A percentile compares a stretch with the other conserved stretches of the same genome.
phyloP scores from a whole-genome alignment of 2,113 vertebrate genomes.

The Phylloscopus whistleri region DNA sequence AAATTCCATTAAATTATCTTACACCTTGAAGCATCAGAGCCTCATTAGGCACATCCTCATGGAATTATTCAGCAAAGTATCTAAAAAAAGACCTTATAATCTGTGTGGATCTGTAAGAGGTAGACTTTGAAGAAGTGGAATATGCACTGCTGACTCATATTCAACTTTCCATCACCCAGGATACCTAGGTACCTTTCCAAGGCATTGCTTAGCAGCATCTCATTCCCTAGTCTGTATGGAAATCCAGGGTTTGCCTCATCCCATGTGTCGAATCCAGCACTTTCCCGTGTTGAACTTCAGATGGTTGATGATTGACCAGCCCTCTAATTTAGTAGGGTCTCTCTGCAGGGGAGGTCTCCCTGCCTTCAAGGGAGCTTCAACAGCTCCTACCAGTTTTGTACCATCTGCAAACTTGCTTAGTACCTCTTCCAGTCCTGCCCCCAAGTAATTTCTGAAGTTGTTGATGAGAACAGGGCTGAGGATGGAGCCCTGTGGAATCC shows the following conservation, averaged over 20 bases:
- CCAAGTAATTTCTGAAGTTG: not conserved
- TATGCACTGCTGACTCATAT: not conserved
- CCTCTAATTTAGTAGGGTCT: not conserved
- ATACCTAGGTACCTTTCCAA: not conserved
- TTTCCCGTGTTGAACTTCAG: not conserved
- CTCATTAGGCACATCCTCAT: not conserved
- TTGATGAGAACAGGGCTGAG: not conserved
- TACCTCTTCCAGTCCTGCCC: not conserved
- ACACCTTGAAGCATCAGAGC: not conserved
- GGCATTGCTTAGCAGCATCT: not conserved
- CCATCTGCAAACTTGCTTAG: not conserved
- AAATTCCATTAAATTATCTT: not conserved
- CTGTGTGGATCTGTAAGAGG: not conserved
- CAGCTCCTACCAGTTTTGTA: not conserved
- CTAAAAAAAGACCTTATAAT: not conserved
- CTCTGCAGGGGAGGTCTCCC: not conserved
- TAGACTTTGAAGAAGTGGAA: not conserved
- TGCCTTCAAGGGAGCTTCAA: not conserved
- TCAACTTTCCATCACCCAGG: not conserved
- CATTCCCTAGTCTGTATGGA: not conserved
- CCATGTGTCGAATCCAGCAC: accelerated
- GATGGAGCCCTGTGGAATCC: not conserved
- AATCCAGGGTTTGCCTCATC: not conserved
- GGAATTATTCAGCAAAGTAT: not conserved
- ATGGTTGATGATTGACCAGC: not conserved